These are phyloP conservation scores for Phyllotreta striolata DNA, from an alignment of 2,888 invertebrate genomes.

Conservation along the genomic window DNA sequence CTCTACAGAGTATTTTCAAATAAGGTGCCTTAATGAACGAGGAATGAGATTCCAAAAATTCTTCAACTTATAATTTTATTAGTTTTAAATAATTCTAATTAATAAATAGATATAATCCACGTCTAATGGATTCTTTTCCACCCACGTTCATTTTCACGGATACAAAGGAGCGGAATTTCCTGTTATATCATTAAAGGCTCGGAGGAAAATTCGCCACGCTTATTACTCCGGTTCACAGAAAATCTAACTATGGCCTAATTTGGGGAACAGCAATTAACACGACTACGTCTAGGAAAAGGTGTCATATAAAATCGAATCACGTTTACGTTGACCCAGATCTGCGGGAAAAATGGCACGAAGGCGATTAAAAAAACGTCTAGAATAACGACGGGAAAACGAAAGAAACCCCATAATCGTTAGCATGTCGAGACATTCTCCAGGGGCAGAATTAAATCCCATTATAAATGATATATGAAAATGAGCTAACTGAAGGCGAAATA, in stretches of 20 bases:
- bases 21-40: too few species aligned
- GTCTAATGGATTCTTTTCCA: too few species aligned
- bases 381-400: conserved; percentile 24
- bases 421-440: conserved; percentile 28
- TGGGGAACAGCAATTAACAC: conserved; percentile 21
- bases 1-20: too few species aligned
- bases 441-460: conserved; percentile 21
- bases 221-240: not conserved
- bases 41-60: too few species aligned
- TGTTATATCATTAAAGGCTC: too few species aligned
- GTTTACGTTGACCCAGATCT: conserved; percentile 30
- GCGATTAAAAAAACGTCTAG: conserved; percentile 25
- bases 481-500: conserved; percentile 18
- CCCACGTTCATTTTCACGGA: too few species aligned
- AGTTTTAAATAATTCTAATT: too few species aligned
- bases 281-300: conserved; percentile 23
- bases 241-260: conserved; percentile 25
- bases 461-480: conserved; percentile 28
- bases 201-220: conserved; percentile 9
- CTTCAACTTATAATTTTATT: too few species aligned
- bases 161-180: too few species aligned
- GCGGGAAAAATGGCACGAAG: conserved; percentile 29
- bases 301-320: conserved; percentile 32
- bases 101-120: too few species aligned
- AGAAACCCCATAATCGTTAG: conserved; percentile 27